These are phyloP conservation scores for Etheostoma spectabile DNA, from an alignment of 2,113 vertebrate species.

Conservation along the genomic window DNA sequence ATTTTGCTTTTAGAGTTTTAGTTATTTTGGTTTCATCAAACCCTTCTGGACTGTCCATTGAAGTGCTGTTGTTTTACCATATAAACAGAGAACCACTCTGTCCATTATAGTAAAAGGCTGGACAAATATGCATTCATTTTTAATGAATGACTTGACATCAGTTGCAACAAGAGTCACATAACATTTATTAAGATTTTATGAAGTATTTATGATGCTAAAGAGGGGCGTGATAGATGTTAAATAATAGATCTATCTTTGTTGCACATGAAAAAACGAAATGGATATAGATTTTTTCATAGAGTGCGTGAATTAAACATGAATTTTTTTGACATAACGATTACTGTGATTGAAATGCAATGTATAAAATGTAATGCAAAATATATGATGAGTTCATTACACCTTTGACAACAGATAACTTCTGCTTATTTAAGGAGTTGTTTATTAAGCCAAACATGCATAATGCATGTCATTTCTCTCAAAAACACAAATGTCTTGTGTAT, in stretches of 20 bases:
- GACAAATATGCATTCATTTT: constrained; percentile 64
- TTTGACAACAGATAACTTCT: neutral
- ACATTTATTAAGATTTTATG: constrained; percentile 65
- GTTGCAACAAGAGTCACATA: constrained; percentile 41
- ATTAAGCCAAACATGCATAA: constrained; percentile 51
- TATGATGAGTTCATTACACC: neutral
- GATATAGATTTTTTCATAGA: neutral
- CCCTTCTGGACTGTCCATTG: neutral
- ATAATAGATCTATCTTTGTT: constrained; percentile 36
- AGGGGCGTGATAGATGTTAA: constrained; percentile 47
- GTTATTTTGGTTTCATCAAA: constrained; percentile 14
- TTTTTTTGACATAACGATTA: neutral
- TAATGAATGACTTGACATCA: constrained; percentile 64
- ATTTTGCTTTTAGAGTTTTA: constrained; percentile 34
- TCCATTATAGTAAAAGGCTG: constrained; percentile 52
- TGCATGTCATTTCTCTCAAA: constrained; percentile 35
- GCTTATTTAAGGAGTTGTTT: constrained; percentile 26
- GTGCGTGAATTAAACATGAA: neutral
- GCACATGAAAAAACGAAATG: constrained; percentile 3
- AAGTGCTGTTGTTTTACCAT: neutral
- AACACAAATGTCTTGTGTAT: constrained; percentile 17
- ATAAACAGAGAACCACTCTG: constrained; percentile 27
- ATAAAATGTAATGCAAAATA: constrained; percentile 11
- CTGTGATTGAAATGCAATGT: neutral
- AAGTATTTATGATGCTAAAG: constrained; percentile 47